These are phyloP conservation scores for Erebia palarica DNA, from an alignment of 2,888 invertebrate species.

Conservation along the genomic window DNA sequence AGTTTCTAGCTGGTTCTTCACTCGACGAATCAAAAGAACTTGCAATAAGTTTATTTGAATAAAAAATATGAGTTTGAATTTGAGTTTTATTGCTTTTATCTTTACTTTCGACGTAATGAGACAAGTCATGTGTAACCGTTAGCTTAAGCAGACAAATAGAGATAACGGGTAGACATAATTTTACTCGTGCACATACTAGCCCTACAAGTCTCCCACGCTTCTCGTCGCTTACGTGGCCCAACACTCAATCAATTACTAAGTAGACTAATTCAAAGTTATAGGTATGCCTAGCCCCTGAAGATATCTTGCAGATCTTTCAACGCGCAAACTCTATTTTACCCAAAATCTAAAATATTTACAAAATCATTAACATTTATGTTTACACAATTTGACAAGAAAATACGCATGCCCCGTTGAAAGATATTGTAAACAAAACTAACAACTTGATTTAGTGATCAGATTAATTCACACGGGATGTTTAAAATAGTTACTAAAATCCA, in stretches of 20 bases:
- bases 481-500: no score
- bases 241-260: conserved; percentile 7
- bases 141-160: no score
- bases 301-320: conserved; percentile 39
- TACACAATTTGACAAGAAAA: conserved; percentile 29
- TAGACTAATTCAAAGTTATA: conserved; percentile 1
- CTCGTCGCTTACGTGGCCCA: conserved; percentile 11
- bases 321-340: conserved; percentile 38
- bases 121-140: no score
- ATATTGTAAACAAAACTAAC: conserved; percentile 35
- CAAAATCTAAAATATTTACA: conserved; percentile 32
- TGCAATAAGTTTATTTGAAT: no score
- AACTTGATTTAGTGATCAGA: conserved; percentile 12
- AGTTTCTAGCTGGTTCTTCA: no score
- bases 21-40: no score
- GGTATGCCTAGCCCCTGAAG: conserved; percentile 1
- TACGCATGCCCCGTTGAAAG: conserved; percentile 44
- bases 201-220: not conserved
- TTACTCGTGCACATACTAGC: no score
- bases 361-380: conserved; percentile 37
- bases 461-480: no score
- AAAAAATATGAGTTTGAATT: no score
- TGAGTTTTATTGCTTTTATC: no score
- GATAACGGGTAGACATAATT: no score
- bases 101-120: no score